Percentiles rank a stretch among this genome's conserved stretches.
Evolutionary conservation across 1,140 invertebrate species (phyloP).

Genomic region (Calephelis virginiensis): DNA sequence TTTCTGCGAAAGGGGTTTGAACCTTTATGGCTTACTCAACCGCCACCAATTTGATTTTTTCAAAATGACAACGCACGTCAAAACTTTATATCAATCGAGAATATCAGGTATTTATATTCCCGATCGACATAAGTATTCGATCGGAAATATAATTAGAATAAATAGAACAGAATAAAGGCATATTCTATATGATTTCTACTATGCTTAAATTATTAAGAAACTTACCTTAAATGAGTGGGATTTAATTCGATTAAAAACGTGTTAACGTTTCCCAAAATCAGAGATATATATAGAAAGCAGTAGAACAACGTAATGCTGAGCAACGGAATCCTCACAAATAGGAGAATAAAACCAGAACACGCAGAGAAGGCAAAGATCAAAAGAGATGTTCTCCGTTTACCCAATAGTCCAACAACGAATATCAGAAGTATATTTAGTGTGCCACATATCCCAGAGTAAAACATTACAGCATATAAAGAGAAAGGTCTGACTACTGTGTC

Average conservation of each 20-base stretch:
- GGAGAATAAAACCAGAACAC: slow-evolving; percentile 33
- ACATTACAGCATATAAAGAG: slow-evolving; percentile 47
- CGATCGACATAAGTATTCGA: too few species aligned
- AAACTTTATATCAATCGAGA: too few species aligned
- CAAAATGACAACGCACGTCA: too few species aligned
- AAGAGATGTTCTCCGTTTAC: slow-evolving; percentile 46
- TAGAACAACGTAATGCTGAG: slow-evolving; percentile 52
- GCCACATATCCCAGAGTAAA: slow-evolving; percentile 42
- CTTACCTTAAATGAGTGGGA: slow-evolving; percentile 55
- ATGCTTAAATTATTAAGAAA: background rate
- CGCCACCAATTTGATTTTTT: too few species aligned
- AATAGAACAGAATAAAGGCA: too few species aligned
- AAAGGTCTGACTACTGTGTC: slow-evolving; percentile 37
- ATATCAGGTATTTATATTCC: too few species aligned
- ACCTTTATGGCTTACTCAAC: too few species aligned
- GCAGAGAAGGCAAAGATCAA: slow-evolving; percentile 38
- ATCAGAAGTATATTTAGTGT: slow-evolving; percentile 39
- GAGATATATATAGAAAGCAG: slow-evolving; percentile 48
- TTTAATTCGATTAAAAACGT: slow-evolving; percentile 55
- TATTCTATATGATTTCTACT: too few species aligned
- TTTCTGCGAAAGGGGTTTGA: too few species aligned
- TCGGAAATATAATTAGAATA: too few species aligned
- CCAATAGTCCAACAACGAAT: slow-evolving; percentile 43
- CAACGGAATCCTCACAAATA: slow-evolving; percentile 43
- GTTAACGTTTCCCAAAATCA: slow-evolving; percentile 53